Conservation (phyloP, 2,888 invertebrate species). For the Steinernema carpocapsae region DNA sequence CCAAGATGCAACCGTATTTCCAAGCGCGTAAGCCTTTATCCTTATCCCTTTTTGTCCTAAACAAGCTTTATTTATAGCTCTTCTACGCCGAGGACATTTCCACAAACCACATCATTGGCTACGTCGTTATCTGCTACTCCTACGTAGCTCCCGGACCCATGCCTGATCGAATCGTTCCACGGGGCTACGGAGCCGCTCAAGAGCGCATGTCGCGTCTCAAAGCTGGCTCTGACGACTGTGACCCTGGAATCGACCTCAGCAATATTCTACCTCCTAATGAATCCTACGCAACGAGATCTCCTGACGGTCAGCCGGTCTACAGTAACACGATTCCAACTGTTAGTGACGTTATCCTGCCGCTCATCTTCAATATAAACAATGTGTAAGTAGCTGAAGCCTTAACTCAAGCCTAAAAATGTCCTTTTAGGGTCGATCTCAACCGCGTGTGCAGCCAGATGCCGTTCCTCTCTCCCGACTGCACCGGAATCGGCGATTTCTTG, state of each 20-base stretch:
- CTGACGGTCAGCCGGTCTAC: constrained; percentile 24
- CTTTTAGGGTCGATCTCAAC: constrained; percentile 14
- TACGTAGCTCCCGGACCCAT: constrained; percentile 5
- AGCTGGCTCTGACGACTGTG: constrained; percentile 24
- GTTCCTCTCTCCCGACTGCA: constrained; percentile 26
- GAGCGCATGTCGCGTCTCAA: constrained; percentile 20
- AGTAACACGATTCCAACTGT: constrained; percentile 26
- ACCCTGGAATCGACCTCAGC: constrained; percentile 20
- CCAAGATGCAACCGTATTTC: constrained; percentile 25
- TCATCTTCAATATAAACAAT: constrained; percentile 20
- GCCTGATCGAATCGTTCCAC: constrained; percentile 15
- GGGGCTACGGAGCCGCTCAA: constrained; percentile 21
- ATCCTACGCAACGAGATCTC: background rate
- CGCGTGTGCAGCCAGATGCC: constrained; percentile 18
- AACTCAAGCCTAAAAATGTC: background rate
- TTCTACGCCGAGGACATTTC: constrained; percentile 29
- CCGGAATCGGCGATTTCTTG: constrained; percentile 24
- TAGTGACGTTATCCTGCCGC: constrained; percentile 19
- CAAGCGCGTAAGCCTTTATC: background rate
- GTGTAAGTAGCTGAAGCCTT: background rate
- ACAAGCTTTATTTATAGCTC: background rate
- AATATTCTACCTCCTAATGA: constrained; percentile 13
- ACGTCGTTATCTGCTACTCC: constrained; percentile 26
- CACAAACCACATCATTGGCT: constrained; percentile 21
- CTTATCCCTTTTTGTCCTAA: background rate